Conservation (phyloP, 2,113 vertebrate genomes). For the Myotis davidii region DNA sequence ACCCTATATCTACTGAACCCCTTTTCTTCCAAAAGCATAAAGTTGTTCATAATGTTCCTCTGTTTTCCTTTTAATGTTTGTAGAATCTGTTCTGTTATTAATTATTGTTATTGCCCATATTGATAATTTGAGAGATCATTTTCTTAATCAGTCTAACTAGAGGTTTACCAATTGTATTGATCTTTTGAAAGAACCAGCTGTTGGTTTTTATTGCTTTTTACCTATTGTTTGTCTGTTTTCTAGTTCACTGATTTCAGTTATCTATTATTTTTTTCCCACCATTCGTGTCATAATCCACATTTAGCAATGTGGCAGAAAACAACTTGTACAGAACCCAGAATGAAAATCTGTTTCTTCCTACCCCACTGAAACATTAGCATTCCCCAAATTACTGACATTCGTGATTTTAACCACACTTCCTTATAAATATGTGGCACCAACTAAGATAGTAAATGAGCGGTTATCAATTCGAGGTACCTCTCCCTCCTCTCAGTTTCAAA, state of each 20-base stretch:
- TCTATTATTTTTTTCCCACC: neutral
- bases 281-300: neutral
- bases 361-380: neutral
- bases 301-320: neutral
- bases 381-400: neutral
- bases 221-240: neutral
- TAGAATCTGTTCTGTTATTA: neutral
- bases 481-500: conserved; percentile 45
- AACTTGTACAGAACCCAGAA: neutral
- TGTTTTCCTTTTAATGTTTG: neutral
- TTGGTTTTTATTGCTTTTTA: neutral
- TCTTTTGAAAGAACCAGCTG: neutral
- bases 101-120: neutral
- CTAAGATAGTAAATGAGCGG: neutral
- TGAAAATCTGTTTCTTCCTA: neutral
- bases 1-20: too few relatives aligned
- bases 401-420: neutral
- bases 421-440: conserved; percentile 1
- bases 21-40: neutral
- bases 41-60: neutral
- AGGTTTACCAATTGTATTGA: neutral
- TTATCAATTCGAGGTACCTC: neutral
- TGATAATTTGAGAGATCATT: neutral
- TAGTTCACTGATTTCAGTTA: neutral
- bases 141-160: neutral